phyloP scores from a whole-genome alignment of 1,140 invertebrate species.

The Ips nitidus region DNA sequence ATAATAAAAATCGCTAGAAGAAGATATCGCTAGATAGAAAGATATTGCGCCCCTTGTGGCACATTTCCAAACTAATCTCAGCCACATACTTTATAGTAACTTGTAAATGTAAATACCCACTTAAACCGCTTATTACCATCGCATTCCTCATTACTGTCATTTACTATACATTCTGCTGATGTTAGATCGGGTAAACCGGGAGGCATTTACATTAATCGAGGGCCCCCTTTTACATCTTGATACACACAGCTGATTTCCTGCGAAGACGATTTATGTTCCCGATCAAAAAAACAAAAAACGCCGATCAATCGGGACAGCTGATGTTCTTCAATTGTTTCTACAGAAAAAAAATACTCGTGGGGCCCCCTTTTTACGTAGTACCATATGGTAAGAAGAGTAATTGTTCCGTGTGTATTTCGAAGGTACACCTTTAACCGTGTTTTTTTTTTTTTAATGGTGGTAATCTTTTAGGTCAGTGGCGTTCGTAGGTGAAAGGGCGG shows the following conservation, averaged over 20 bases:
- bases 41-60: no score
- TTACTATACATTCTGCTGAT: no score
- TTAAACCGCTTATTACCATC: background rate
- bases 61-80: no score
- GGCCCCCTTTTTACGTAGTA: slow-evolving; percentile 16
- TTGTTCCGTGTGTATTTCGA: slow-evolving; percentile 28
- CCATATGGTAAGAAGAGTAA: slow-evolving; percentile 37
- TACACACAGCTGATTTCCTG: background rate
- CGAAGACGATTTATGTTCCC: background rate
- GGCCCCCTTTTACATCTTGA: no score
- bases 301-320: slow-evolving; percentile 26
- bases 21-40: no score
- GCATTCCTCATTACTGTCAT: background rate
- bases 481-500: background rate
- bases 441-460: slow-evolving; percentile 20
- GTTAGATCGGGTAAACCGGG: no score
- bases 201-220: no score
- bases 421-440: slow-evolving; percentile 31
- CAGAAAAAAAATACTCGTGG: background rate
- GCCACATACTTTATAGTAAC: no score
- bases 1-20: no score
- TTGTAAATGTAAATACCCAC: background rate
- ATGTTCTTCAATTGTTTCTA: slow-evolving; percentile 19
- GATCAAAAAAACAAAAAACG: slow-evolving; percentile 19
- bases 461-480: slow-evolving; percentile 24